These are phyloP conservation scores for Edolisoma coerulescens DNA, from an alignment of 2,113 vertebrate species.

Conservation along the genomic window DNA sequence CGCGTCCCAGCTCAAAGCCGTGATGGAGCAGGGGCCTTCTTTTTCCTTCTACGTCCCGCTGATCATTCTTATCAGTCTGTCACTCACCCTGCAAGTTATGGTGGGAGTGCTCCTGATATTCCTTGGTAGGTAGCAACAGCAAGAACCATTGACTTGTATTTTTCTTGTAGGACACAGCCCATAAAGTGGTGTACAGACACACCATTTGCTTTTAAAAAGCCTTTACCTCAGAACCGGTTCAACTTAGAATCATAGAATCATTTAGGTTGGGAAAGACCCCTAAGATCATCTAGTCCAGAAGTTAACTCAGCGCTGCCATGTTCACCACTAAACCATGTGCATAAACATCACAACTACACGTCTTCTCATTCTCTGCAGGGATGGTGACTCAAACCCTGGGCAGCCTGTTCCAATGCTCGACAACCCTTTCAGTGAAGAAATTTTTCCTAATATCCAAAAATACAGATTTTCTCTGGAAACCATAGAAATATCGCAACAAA, in stretches of 20 bases:
- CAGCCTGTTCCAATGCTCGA: background rate
- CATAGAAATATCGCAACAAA: background rate
- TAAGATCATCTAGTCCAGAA: background rate
- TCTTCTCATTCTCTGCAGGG: background rate
- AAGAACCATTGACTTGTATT: background rate
- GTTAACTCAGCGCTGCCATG: background rate
- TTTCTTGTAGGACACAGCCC: background rate
- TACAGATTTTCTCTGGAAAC: background rate
- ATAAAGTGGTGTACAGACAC: fast-evolving
- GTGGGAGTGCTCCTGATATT: conserved; percentile 95
- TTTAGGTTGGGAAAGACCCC: background rate
- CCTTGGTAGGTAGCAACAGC: conserved; percentile 78
- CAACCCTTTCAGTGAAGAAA: background rate
- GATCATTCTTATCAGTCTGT: conserved; percentile 87
- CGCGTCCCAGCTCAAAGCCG: conserved; percentile 93
- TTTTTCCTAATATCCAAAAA: background rate
- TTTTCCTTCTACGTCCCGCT: conserved; percentile 84
- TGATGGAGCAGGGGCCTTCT: conserved; percentile 83
- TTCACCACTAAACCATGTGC: background rate
- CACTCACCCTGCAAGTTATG: conserved; percentile 83
- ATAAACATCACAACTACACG: background rate
- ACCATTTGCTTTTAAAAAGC: background rate
- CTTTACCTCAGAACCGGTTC: background rate
- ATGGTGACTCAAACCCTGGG: background rate
- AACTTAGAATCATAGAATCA: background rate